Evolutionary conservation across 1,140 invertebrate genomes (phyloP), one percentile per base, ranked within the genome.

Genomic region (Lithobius niger): DNA sequence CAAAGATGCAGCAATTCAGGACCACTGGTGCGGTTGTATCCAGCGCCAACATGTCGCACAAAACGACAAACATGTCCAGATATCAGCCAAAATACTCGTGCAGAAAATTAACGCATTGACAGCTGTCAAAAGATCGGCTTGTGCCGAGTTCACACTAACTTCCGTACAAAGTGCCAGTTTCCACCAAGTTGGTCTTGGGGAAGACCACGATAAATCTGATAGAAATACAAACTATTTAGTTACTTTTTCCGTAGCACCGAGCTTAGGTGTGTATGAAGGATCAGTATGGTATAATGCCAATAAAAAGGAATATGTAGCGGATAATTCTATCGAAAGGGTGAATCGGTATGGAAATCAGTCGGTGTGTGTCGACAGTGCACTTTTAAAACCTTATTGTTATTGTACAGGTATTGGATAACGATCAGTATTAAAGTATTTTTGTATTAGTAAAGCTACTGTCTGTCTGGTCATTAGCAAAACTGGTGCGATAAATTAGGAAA

Each of bases 11-110:
- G 69, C 64, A 2, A 74, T 79, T 31, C 67, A 67, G 27, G 62
- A 71, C 2, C 76, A 79, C 57, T 79, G 75, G 75, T 79, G 77
- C 57, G 70, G 73, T 42, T 79, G 77, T 59, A 58, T 76, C 19
- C 59, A 62, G 3, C 75, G 72, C 68, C 47, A 65, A 57, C 36
- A 57, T 24, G 60, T 68, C 2, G 28, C 56, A 18, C n/a, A 54
- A 1, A 57, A 55, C 1, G 57, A 60, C 31, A 52, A 51, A 1
- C 54, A 63, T 10, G 56, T 60, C 2, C 48, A 27, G 18, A 51
- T 59, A 50, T 59, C 70, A 6, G 72, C 66, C 1, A 44, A 59
- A 19, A 60, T 61, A 27, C 60, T 73, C 15, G 55, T 76, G 15
- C 57, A 65, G 21, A 60, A 62, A 21, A 69, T 76, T 15, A 76